Evolutionary conservation across 2,113 vertebrate species (phyloP).

Genomic region (Cyprinus carpio): DNA sequence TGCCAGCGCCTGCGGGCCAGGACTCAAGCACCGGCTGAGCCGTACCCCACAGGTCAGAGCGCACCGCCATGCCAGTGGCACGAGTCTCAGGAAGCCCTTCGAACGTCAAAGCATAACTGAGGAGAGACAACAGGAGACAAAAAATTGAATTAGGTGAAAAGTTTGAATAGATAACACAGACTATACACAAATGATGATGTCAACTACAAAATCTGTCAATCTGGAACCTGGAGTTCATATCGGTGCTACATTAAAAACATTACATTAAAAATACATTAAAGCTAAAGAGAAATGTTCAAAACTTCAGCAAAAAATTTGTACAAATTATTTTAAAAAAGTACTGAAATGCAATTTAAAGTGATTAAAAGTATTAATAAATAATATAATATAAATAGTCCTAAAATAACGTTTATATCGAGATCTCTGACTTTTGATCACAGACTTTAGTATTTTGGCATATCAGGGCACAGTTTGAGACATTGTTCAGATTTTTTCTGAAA

Average conservation of each 20-base stretch:
- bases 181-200: not conserved
- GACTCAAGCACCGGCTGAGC: constrained; percentile 60
- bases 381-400: too few species aligned
- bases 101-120: constrained; percentile 58
- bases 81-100: not conserved
- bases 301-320: not conserved
- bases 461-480: not conserved
- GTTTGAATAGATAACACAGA: not conserved
- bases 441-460: not conserved
- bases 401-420: too few species aligned
- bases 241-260: too few species aligned
- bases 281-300: not conserved
- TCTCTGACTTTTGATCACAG: too few species aligned
- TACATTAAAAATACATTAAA: not conserved
- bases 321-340: too few species aligned
- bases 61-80: constrained; percentile 69
- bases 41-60: constrained; percentile 62
- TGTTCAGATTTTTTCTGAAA: not conserved
- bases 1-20: constrained; percentile 11
- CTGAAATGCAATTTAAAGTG: not conserved
- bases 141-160: not conserved
- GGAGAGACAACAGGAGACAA: constrained; percentile 39
- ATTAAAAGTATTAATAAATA: not conserved
- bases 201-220: not conserved
- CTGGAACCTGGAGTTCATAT: not conserved